phyloP scores from a whole-genome alignment of 92 coral and sea anemone species.

The Heliopora coerulea region DNA sequence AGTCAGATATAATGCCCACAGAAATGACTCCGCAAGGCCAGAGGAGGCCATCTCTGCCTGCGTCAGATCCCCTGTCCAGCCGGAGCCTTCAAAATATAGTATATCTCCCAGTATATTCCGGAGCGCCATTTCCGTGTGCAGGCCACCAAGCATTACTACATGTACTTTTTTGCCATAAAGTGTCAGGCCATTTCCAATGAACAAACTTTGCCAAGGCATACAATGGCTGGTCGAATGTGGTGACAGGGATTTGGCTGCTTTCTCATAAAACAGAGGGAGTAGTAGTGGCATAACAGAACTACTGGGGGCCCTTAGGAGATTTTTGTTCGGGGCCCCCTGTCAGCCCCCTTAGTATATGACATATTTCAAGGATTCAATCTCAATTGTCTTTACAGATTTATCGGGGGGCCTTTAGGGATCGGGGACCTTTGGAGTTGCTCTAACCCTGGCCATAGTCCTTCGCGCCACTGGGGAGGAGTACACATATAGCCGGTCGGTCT shows the following conservation, averaged over 20 bases:
- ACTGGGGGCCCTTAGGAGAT: no score
- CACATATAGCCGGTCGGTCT: conserved; percentile 53
- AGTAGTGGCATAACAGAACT: no score
- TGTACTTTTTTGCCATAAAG: not conserved
- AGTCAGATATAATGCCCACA: not conserved
- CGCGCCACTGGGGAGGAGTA: no score
- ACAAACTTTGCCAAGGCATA: not conserved
- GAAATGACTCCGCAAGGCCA: conserved; percentile 45
- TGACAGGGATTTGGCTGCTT: conserved; percentile 12
- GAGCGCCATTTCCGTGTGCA: conserved; percentile 10
- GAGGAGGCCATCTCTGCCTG: conserved; percentile 13
- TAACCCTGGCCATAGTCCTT: no score
- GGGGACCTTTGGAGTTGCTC: no score
- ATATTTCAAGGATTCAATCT: no score
- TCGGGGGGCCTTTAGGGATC: no score
- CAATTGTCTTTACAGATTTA: no score
- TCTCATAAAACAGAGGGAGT: conserved; percentile 47
- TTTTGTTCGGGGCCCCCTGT: no score
- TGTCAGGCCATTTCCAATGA: conserved; percentile 10
- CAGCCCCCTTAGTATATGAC: no score
- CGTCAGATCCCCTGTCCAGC: not conserved
- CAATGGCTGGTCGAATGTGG: conserved; percentile 3
- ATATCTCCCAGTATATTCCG: not conserved
- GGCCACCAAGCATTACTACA: conserved; percentile 22
- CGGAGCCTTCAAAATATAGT: not conserved